A percentile compares a stretch with the other conserved stretches of the same genome.
These are phyloP conservation scores for Rhinatrema bivittatum DNA, from an alignment of 2,797 vertebrate genomes.

Conservation along the genomic window DNA sequence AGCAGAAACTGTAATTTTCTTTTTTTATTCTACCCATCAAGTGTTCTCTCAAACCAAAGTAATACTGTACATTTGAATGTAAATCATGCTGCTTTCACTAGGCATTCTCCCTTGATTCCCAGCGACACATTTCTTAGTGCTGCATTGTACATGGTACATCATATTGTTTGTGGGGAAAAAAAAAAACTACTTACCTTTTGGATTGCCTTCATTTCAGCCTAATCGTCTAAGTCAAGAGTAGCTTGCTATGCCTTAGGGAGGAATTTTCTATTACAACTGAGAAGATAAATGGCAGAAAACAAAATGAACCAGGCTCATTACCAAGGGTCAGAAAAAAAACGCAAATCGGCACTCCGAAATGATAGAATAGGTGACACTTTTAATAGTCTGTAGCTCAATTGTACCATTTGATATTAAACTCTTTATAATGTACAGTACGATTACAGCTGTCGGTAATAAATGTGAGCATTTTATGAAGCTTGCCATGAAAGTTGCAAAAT, in stretches of 20 bases:
- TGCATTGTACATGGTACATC: conserved; percentile 21
- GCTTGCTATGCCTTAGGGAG: conserved; percentile 34
- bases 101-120: no score
- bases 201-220: conserved; percentile 44
- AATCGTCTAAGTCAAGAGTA: conserved; percentile 53
- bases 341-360: conserved; percentile 46
- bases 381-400: conserved; percentile 40
- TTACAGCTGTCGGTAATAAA: conserved; percentile 37
- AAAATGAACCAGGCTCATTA: conserved; percentile 49
- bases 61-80: no score
- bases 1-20: no score
- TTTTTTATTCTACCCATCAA: no score
- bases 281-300: conserved; percentile 47
- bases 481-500: no score
- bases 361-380: conserved; percentile 42
- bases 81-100: no score
- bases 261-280: conserved; percentile 45
- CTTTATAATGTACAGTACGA: conserved; percentile 33
- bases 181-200: conserved; percentile 50
- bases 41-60: no score
- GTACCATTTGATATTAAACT: conserved; percentile 33
- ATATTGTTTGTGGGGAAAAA: conserved; percentile 33
- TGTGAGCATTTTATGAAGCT: no score
- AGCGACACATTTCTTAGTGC: no score
- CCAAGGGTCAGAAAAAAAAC: conserved; percentile 27